Percentiles rank a stretch among this genome's conserved stretches.
Conservation (phyloP, 1,140 invertebrate species). For the Lepidostoma basale region DNA sequence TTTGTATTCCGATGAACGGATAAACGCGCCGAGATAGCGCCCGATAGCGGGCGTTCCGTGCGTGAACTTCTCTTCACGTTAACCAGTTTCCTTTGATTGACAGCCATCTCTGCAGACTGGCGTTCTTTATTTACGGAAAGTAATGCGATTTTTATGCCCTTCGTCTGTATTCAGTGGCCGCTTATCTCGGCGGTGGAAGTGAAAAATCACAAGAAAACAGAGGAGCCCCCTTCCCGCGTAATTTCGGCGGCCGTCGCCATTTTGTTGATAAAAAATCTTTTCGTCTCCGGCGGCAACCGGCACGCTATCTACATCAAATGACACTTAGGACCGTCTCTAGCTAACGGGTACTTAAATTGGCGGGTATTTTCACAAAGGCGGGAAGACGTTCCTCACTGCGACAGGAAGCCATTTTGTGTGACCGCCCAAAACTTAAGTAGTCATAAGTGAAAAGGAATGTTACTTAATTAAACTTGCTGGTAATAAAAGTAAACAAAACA, state of each 20-base stretch:
- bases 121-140: constrained; percentile 21
- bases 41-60: too few relatives aligned
- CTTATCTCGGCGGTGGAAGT: constrained; percentile 22
- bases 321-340: constrained; percentile 32
- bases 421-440: too few relatives aligned
- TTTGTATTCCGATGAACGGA: too few relatives aligned
- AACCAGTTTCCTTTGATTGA: constrained; percentile 16
- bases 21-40: too few relatives aligned
- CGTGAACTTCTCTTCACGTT: too few relatives aligned
- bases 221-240: constrained; percentile 9
- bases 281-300: constrained; percentile 18
- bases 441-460: too few relatives aligned
- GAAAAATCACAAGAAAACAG: constrained; percentile 22
- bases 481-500: too few relatives aligned
- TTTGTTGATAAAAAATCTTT: constrained; percentile 37
- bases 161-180: constrained; percentile 8
- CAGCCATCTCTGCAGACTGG: background rate
- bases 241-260: constrained; percentile 23
- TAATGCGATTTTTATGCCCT: constrained; percentile 27
- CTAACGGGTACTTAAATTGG: constrained; percentile 34
- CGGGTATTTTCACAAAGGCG: constrained; percentile 33
- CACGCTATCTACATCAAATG: constrained; percentile 45
- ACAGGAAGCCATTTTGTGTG: too few relatives aligned
- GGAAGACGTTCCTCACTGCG: constrained; percentile 15
- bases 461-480: too few relatives aligned